These are phyloP conservation scores for Phlogophora meticulosa DNA, from an alignment of 2,888 invertebrate species.

Conservation along the genomic window DNA sequence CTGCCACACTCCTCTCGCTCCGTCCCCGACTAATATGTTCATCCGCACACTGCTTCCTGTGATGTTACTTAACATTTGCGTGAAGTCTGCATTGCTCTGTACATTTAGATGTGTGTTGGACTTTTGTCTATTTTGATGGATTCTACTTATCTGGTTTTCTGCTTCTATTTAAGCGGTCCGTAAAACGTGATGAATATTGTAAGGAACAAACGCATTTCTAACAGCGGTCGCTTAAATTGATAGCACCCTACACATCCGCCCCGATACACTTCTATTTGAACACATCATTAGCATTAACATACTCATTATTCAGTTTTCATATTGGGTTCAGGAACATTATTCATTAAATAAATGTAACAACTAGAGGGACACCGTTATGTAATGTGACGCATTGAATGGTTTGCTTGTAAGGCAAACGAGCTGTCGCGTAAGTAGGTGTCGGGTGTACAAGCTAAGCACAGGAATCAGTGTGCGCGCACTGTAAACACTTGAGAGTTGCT, in stretches of 20 bases:
- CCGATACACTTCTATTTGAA: slow-evolving; percentile 35
- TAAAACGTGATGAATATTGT: slow-evolving; percentile 14
- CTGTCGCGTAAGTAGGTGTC: slow-evolving; percentile 25
- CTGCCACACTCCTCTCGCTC: slow-evolving; percentile 75
- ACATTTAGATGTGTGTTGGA: slow-evolving; percentile 31
- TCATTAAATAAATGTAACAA: slow-evolving; percentile 26
- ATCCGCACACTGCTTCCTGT: slow-evolving; percentile 74
- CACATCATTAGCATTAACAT: slow-evolving; percentile 38
- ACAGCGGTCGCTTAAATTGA: slow-evolving; percentile 19
- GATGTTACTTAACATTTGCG: slow-evolving; percentile 58
- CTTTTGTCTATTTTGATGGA: slow-evolving; percentile 10
- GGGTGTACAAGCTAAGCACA: slow-evolving; percentile 60
- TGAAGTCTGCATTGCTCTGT: slow-evolving; percentile 23
- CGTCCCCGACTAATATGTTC: slow-evolving; percentile 57
- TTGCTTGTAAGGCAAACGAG: slow-evolving; percentile 12
- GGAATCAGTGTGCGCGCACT: slow-evolving; percentile 69
- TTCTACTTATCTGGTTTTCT: not conserved
- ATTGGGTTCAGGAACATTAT: slow-evolving; percentile 33
- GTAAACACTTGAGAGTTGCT: slow-evolving; percentile 20
- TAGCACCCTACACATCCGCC: not conserved
- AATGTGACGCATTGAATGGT: slow-evolving; percentile 1
- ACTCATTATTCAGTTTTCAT: slow-evolving; percentile 45
- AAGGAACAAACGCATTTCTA: slow-evolving; percentile 15
- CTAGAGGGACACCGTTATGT: slow-evolving; percentile 12
- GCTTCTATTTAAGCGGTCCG: slow-evolving; percentile 13